A percentile compares a stretch with the other conserved stretches of the same genome.
phyloP scores from a whole-genome alignment of 2,888 invertebrate genomes.

The Candidula unifasciata region DNA sequence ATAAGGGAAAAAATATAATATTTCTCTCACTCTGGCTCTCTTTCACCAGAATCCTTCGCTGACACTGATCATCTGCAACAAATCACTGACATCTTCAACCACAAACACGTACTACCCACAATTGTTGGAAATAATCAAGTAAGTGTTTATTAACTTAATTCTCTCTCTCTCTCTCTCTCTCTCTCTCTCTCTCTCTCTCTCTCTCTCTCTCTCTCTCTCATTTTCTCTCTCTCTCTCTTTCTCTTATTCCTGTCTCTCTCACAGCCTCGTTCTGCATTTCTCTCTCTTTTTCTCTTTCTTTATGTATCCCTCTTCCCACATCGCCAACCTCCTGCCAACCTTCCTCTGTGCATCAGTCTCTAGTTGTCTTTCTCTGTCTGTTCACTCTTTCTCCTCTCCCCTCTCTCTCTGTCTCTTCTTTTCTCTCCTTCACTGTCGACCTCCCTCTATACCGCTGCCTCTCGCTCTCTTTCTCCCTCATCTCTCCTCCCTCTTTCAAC shows the following conservation, averaged over 20 bases:
- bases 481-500: too few relatives aligned
- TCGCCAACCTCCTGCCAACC: too few relatives aligned
- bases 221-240: background rate
- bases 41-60: background rate
- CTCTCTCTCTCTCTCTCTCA: background rate
- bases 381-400: too few relatives aligned
- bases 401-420: too few relatives aligned
- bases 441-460: too few relatives aligned
- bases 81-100: conserved; percentile 13
- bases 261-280: too few relatives aligned
- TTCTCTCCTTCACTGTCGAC: too few relatives aligned
- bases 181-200: background rate
- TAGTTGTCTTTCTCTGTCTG: too few relatives aligned
- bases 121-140: background rate
- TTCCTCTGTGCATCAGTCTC: too few relatives aligned
- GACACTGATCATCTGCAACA: background rate
- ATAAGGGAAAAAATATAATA: too few relatives aligned
- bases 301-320: background rate
- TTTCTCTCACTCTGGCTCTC: background rate
- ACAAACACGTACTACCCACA: conserved; percentile 31
- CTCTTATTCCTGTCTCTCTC: too few relatives aligned
- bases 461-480: too few relatives aligned
- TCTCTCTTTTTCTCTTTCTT: background rate
- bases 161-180: background rate
- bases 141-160: background rate